phyloP scores from a whole-genome alignment of 2,888 invertebrate species.

The Tyria jacobaeae region DNA sequence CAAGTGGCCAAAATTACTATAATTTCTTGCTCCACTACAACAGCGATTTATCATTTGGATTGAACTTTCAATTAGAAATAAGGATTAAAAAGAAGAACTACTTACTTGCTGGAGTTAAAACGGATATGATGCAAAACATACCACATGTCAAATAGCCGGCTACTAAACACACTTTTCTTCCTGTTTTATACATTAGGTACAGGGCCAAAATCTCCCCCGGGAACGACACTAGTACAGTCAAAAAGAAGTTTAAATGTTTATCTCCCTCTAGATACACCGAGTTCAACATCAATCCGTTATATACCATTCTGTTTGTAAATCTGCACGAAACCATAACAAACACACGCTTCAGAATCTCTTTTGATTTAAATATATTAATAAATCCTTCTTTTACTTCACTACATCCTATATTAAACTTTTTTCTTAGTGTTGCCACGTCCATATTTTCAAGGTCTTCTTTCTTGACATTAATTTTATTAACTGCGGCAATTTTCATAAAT shows the following conservation, averaged over 20 bases:
- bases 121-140: slow-evolving; percentile 60
- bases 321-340: slow-evolving; percentile 59
- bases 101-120: slow-evolving; percentile 67
- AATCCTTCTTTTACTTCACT: slow-evolving; percentile 63
- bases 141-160: slow-evolving; percentile 66
- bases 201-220: slow-evolving; percentile 73
- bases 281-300: slow-evolving; percentile 74
- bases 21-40: no score
- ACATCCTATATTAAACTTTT: slow-evolving; percentile 64
- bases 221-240: slow-evolving; percentile 72
- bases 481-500: slow-evolving; percentile 59
- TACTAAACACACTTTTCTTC: slow-evolving; percentile 68
- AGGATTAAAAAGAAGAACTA: slow-evolving; percentile 14
- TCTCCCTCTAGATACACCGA: slow-evolving; percentile 75
- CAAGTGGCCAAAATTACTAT: background rate
- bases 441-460: slow-evolving; percentile 58
- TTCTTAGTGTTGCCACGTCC: slow-evolving; percentile 59
- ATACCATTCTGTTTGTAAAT: slow-evolving; percentile 72
- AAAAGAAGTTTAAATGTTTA: slow-evolving; percentile 73
- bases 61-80: background rate
- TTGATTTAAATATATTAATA: slow-evolving; percentile 62
- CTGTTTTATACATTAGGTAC: slow-evolving; percentile 72
- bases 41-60: no score
- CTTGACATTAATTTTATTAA: slow-evolving; percentile 67
- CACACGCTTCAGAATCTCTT: slow-evolving; percentile 65